Conservation (phyloP, 2,888 invertebrate species). For the Protonemura montana region DNA sequence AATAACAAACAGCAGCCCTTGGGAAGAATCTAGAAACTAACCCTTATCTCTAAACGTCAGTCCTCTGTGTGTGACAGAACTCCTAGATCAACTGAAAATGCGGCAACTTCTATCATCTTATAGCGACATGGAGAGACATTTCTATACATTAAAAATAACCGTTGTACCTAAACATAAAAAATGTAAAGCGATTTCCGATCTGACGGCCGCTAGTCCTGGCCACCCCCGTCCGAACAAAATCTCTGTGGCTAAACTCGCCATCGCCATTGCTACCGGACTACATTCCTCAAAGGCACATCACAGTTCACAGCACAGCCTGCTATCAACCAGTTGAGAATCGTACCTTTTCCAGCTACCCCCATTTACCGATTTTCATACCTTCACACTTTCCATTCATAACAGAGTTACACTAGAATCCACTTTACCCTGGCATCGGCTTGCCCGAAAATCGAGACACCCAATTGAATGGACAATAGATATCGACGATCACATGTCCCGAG, state of each 20-base stretch:
- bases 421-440: background rate
- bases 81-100: background rate
- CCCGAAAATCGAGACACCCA: background rate
- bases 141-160: background rate
- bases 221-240: no score
- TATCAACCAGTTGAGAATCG: background rate
- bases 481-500: background rate
- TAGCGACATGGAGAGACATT: background rate
- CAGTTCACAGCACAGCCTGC: no score
- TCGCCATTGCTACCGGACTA: background rate
- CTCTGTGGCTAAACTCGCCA: background rate
- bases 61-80: background rate
- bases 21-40: background rate
- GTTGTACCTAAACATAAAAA: background rate
- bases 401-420: background rate
- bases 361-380: conserved; percentile 12
- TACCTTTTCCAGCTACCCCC: conserved; percentile 12
- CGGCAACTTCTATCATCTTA: background rate
- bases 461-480: background rate
- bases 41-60: background rate
- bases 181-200: no score
- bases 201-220: no score
- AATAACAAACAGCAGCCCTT: background rate
- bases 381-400: conserved; percentile 7
- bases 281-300: background rate